phyloP scores from a whole-genome alignment of 2,113 vertebrate genomes.

The Oxyruncus cristatus region DNA sequence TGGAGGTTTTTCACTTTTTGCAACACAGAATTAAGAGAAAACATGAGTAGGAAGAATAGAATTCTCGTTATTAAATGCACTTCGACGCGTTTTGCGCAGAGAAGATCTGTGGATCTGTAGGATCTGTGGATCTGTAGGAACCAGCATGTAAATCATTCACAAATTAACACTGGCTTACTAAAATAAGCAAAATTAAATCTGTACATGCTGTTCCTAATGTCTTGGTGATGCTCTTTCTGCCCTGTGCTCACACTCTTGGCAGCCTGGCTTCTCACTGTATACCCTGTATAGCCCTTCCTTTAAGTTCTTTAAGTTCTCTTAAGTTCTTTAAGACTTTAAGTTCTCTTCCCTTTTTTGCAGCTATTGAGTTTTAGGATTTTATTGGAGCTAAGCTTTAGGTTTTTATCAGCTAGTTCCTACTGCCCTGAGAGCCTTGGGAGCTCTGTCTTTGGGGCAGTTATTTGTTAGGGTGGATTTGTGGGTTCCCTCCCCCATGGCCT shows the following conservation, averaged over 20 bases:
- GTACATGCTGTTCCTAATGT: neutral
- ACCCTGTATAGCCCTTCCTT: neutral
- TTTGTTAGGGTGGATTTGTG: neutral
- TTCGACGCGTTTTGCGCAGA: neutral
- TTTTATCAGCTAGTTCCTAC: neutral
- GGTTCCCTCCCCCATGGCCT: neutral
- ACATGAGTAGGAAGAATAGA: accelerated
- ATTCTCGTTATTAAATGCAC: neutral
- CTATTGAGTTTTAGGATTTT: neutral
- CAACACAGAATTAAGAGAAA: neutral
- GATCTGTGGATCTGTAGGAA: neutral
- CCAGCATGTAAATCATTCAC: neutral
- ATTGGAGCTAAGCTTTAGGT: neutral
- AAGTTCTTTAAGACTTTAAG: too few species aligned
- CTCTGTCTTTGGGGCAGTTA: neutral
- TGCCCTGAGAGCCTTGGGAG: neutral
- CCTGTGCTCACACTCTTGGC: neutral
- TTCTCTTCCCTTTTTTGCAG: neutral
- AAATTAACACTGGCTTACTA: neutral
- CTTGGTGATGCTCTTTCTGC: neutral
- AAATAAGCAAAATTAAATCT: neutral
- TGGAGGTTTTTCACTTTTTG: neutral
- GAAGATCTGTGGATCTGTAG: neutral
- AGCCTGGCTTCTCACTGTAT: neutral
- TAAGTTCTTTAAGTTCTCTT: neutral